Evolutionary conservation across 35 echinoderm and acorn worm species (phyloP).

Genomic region (Patiria miniata): DNA sequence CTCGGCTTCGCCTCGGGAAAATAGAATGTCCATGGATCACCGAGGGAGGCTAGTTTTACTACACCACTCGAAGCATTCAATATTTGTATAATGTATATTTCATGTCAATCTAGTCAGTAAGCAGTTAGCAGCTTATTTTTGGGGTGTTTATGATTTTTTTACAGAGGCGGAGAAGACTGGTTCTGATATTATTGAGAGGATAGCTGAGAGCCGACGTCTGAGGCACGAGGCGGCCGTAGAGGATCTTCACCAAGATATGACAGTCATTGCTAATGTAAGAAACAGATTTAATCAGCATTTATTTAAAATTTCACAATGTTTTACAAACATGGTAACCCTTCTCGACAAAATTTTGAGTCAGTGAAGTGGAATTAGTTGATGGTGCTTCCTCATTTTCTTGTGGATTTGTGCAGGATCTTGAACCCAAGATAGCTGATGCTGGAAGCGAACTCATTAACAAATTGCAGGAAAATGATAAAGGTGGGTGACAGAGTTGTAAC

Average conservation of each 20-base stretch:
- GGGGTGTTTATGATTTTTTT: not conserved
- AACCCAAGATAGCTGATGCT: slow-evolving; percentile 72
- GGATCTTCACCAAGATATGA: slow-evolving; percentile 89
- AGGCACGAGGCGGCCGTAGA: slow-evolving; percentile 87
- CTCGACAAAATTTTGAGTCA: not conserved
- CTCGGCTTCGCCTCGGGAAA: no score
- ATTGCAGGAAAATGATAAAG: slow-evolving; percentile 81
- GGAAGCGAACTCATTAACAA: slow-evolving; percentile 66
- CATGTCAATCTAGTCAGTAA: no score
- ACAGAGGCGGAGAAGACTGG: slow-evolving; percentile 80
- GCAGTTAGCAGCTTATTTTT: not conserved
- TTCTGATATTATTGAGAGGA: slow-evolving; percentile 95
- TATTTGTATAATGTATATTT: no score
- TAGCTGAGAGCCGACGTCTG: slow-evolving; percentile 79
- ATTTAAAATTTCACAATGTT: no score
- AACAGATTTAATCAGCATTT: no score
- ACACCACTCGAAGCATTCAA: no score
- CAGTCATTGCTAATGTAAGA: slow-evolving; percentile 88
- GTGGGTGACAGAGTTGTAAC: slow-evolving; percentile 2
- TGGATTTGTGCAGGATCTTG: slow-evolving; percentile 66
- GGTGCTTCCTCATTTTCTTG: not conserved
- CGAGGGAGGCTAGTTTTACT: no score
- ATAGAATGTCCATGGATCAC: no score
- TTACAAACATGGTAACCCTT: no score
- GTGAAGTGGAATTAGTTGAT: not conserved